Conservation (phyloP, 37 sponge, comb jelly and placozoan genomes). For the Chondrosia reniformis region DNA sequence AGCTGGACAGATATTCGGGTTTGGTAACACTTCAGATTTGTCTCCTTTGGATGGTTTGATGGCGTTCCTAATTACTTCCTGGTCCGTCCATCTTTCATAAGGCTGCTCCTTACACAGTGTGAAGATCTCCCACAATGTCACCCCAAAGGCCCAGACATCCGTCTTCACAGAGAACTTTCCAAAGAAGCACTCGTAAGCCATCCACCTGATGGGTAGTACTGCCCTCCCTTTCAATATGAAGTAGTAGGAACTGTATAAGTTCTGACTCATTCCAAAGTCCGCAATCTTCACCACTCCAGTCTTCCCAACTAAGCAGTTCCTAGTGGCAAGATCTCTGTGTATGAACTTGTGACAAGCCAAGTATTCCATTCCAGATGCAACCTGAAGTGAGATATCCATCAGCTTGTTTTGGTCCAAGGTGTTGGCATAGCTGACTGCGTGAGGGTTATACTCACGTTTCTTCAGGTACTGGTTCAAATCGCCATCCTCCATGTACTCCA, state of each 20-base stretch:
- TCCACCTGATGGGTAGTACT: conserved; percentile 78
- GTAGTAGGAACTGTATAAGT: conserved; percentile 69
- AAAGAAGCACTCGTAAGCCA: conserved; percentile 86
- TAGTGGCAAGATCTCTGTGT: conserved; percentile 74
- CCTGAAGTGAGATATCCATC: conserved; percentile 72
- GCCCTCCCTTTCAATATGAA: conserved; percentile 63
- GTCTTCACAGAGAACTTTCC: conserved; percentile 84
- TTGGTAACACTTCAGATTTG: conserved; percentile 11
- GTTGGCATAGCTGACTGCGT: conserved; percentile 34
- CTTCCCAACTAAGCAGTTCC: conserved; percentile 78
- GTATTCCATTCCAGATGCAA: conserved; percentile 82
- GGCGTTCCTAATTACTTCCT: conserved; percentile 78
- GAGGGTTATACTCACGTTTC: conserved; percentile 31
- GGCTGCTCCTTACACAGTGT: conserved; percentile 59
- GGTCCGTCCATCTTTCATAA: conserved; percentile 62
- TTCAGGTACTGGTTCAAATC: conserved; percentile 77
- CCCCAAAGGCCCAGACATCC: conserved; percentile 82
- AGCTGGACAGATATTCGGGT: conserved; percentile 44
- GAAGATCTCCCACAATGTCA: conserved; percentile 83
- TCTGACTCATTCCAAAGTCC: conserved; percentile 76
- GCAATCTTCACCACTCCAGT: conserved; percentile 51
- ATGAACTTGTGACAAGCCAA: conserved; percentile 60
- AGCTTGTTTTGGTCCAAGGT: conserved; percentile 65
- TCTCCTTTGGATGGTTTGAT: conserved; percentile 24
- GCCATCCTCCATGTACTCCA: conserved; percentile 93